These are phyloP conservation scores for Ophthalmolycus amberensis DNA, from an alignment of 2,113 vertebrate species.

Conservation along the genomic window DNA sequence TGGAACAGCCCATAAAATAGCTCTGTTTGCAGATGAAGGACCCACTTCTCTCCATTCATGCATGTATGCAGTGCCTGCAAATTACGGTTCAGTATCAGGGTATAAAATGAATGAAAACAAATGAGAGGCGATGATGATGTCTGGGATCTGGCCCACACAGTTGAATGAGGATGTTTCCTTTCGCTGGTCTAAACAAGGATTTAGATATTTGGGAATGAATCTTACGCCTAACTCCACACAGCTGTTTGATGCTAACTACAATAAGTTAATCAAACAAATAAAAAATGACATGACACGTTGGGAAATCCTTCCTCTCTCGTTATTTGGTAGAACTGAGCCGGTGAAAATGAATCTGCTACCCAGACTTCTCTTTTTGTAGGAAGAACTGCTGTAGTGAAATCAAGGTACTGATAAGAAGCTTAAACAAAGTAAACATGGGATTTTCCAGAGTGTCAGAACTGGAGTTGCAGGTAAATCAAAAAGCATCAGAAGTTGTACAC, in stretches of 20 bases:
- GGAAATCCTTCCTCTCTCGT: not conserved
- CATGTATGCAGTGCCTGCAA: not conserved
- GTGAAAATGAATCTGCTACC: not conserved
- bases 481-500: too few species aligned
- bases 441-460: too few species aligned
- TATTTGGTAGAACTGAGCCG: not conserved
- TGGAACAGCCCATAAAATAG: not conserved
- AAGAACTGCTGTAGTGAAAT: too few species aligned
- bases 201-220: not conserved
- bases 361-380: not conserved
- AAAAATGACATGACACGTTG: not conserved
- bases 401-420: too few species aligned
- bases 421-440: too few species aligned
- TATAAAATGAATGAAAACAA: not conserved
- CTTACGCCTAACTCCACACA: not conserved
- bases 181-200: constrained; percentile 7
- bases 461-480: too few species aligned
- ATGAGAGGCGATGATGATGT: constrained; percentile 6
- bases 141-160: not conserved
- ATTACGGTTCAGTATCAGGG: not conserved
- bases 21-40: not conserved
- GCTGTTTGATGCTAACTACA: not conserved
- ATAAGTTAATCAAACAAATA: constrained; percentile 9
- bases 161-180: not conserved
- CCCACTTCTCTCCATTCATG: not conserved